Evolutionary conservation across 2,797 vertebrate species (phyloP).

Genomic region (Euphonia xanthogaster): DNA sequence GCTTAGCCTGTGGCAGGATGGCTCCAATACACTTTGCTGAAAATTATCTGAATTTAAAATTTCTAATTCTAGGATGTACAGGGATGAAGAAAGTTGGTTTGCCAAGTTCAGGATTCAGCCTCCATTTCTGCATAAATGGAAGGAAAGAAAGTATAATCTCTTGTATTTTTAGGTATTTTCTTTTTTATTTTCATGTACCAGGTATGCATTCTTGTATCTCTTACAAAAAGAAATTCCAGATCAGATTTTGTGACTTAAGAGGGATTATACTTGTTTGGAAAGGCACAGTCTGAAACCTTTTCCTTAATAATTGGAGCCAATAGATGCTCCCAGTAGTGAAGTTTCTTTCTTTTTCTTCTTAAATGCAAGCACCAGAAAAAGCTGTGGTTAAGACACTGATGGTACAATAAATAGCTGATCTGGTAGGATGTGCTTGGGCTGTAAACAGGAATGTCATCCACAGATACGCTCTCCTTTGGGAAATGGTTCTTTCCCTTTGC

Average conservation of each 20-base stretch:
- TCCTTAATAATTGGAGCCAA: neutral
- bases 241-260: neutral
- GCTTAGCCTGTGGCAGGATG: neutral
- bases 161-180: neutral
- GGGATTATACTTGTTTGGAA: neutral
- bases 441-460: slow-evolving; percentile 11
- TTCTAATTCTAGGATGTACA: neutral
- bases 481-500: neutral
- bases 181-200: neutral
- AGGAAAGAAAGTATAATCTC: neutral
- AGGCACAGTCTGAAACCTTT: neutral
- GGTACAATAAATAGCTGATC: slow-evolving; percentile 33
- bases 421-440: neutral
- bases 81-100: neutral
- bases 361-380: slow-evolving; percentile 28
- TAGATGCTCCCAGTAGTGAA: neutral
- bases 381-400: neutral
- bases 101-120: neutral
- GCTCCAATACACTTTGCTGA: neutral
- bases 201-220: neutral
- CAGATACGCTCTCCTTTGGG: neutral
- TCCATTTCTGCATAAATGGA: neutral
- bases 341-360: neutral
- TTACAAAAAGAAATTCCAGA: neutral
- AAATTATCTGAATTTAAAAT: neutral